phyloP scores from a whole-genome alignment of 2,113 vertebrate species.

The Desmodus rotundus region DNA sequence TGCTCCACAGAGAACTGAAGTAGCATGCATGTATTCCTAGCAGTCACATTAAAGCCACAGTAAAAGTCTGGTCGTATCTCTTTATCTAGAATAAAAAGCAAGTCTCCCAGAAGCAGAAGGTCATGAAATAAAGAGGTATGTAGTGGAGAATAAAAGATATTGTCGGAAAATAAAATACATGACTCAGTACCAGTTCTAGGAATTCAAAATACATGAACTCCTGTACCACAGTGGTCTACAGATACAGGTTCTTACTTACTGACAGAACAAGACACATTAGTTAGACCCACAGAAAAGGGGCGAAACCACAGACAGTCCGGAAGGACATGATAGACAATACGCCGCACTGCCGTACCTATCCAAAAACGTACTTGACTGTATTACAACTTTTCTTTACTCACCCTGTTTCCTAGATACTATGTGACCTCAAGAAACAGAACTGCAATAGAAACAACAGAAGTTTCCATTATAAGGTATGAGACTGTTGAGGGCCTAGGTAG shows the following conservation, averaged over 20 bases:
- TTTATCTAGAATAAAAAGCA: not conserved
- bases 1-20: not conserved
- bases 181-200: not conserved
- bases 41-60: not conserved
- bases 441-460: not conserved
- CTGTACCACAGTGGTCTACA: not conserved
- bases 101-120: not conserved
- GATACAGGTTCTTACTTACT: not conserved
- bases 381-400: not conserved
- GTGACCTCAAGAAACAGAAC: not conserved
- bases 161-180: not conserved
- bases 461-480: not conserved
- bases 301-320: not conserved
- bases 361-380: not conserved
- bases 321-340: not conserved
- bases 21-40: not conserved
- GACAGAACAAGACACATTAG: not conserved
- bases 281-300: not conserved
- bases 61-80: not conserved
- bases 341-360: not conserved
- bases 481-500: not conserved
- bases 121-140: not conserved
- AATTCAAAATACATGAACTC: not conserved
- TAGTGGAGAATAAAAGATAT: not conserved
- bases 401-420: not conserved